Percentiles rank a stretch among this genome's conserved stretches.
phyloP scores from a whole-genome alignment of 2,888 invertebrate genomes.

The Mechanitis messenoides region DNA sequence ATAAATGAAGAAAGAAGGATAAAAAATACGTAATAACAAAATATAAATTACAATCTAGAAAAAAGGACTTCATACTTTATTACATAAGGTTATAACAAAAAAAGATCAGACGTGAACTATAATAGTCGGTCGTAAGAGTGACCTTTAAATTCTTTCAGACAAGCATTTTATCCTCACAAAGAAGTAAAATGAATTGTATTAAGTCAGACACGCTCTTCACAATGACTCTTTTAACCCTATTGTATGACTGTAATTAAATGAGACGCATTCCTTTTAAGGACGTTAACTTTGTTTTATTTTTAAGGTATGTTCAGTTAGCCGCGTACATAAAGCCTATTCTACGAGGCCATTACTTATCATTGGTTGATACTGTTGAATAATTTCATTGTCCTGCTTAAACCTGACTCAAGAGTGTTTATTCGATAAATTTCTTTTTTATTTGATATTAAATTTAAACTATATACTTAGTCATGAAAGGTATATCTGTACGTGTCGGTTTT shows the following conservation, averaged over 20 bases:
- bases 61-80: neutral
- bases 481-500: no score
- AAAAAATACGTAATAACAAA: no score
- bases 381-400: no score
- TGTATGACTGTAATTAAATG: conserved; percentile 36
- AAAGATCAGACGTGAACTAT: neutral
- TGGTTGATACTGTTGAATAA: no score
- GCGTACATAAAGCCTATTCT: no score
- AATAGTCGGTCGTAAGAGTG: conserved; percentile 16
- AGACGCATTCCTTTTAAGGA: conserved; percentile 28
- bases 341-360: no score
- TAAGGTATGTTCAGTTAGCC: conserved; percentile 8
- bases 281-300: conserved; percentile 27
- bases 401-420: no score
- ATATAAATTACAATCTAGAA: neutral
- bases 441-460: no score
- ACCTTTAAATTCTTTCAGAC: conserved; percentile 27
- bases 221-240: conserved; percentile 51
- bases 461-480: no score
- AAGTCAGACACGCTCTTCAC: conserved; percentile 46
- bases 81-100: neutral
- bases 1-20: no score
- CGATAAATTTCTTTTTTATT: no score
- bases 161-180: conserved; percentile 24
- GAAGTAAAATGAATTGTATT: conserved; percentile 47